Evolutionary conservation across 2,797 vertebrate genomes (phyloP).

Genomic region (Aulostomus chinensis): DNA sequence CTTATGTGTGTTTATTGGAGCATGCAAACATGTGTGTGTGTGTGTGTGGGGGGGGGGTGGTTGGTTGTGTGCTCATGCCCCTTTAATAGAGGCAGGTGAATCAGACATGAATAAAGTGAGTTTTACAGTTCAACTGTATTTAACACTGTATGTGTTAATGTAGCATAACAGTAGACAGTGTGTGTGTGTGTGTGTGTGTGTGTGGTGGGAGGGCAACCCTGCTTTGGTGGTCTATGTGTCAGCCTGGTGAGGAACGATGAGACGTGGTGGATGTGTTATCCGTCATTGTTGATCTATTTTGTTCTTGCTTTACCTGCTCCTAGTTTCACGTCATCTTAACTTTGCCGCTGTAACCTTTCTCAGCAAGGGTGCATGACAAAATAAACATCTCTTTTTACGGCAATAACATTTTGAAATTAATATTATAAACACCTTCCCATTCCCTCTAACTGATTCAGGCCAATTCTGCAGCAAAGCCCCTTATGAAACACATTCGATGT

Average conservation of each 20-base stretch:
- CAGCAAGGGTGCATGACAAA: not conserved
- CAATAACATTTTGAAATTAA: not conserved
- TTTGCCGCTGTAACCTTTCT: not conserved
- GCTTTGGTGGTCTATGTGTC: slow-evolving; percentile 54
- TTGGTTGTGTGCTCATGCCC: not conserved
- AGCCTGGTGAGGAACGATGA: slow-evolving; percentile 29
- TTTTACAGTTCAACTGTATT: slow-evolving; percentile 57
- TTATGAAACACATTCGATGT: too few relatives aligned
- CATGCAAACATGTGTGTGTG: not conserved
- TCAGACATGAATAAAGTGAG: slow-evolving; percentile 34
- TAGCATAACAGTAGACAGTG: slow-evolving; percentile 55
- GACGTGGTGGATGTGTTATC: slow-evolving; percentile 30
- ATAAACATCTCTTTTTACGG: not conserved
- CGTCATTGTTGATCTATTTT: slow-evolving; percentile 29
- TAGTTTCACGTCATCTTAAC: not conserved
- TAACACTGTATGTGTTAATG: slow-evolving; percentile 54
- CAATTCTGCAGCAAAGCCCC: not conserved
- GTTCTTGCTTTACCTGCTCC: not conserved
- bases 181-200: too few relatives aligned
- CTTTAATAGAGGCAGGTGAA: slow-evolving; percentile 58
- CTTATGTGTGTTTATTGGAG: slow-evolving; percentile 2
- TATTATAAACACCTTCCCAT: not conserved
- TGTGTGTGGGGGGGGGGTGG: not conserved
- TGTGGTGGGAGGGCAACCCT: slow-evolving; percentile 10
- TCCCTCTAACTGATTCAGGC: not conserved